A percentile compares a stretch with the other conserved stretches of the same genome.
Evolutionary conservation across 2,113 vertebrate species (phyloP).

Genomic region (Camelus bactrianus): DNA sequence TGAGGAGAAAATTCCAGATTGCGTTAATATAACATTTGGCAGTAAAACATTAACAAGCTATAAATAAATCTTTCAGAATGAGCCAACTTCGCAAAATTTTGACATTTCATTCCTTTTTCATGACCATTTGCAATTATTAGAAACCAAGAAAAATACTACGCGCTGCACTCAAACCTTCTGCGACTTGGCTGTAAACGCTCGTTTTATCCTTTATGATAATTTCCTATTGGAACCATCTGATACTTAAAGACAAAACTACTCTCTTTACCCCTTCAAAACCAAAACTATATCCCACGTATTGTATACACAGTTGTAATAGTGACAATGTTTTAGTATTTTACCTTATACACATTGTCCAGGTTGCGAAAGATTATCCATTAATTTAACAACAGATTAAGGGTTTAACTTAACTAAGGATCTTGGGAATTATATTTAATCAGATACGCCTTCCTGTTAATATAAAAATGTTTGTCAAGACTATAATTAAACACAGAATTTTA

Average conservation of each 20-base stretch:
- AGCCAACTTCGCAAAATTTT: neutral
- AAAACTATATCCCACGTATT: neutral
- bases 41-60: neutral
- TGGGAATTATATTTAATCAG: neutral
- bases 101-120: neutral
- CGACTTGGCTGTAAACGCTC: neutral
- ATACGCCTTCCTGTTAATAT: neutral
- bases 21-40: neutral
- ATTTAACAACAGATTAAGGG: slow-evolving; percentile 4
- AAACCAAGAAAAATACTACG: neutral
- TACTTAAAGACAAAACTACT: neutral
- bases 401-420: neutral
- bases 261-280: neutral
- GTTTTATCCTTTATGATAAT: neutral
- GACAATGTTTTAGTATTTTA: neutral
- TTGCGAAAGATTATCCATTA: neutral
- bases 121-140: neutral
- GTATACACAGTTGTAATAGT: neutral
- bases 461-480: neutral
- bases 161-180: neutral
- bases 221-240: neutral
- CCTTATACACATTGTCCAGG: neutral
- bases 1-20: neutral
- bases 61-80: neutral
- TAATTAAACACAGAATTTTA: neutral